Percentiles rank a stretch among this genome's conserved stretches.
Evolutionary conservation across 2,888 invertebrate genomes (phyloP).

Genomic region (Alviniconcha strummeri): DNA sequence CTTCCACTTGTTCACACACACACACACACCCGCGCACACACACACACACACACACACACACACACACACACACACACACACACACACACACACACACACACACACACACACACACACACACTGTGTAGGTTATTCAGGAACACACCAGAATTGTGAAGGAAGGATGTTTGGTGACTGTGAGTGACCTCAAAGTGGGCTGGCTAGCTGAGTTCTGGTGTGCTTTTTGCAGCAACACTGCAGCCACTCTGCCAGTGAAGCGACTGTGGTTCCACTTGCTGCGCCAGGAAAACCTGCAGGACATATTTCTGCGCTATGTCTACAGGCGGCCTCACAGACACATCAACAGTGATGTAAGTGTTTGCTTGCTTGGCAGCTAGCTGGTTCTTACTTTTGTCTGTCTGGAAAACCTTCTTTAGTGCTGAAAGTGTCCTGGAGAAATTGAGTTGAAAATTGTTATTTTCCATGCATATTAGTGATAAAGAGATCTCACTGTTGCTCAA

Average conservation of each 20-base stretch:
- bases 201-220: too few relatives aligned
- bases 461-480: too few relatives aligned
- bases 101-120: not conserved
- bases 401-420: too few relatives aligned
- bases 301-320: constrained; percentile 96
- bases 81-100: not conserved
- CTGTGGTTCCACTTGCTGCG: constrained; percentile 95
- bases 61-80: not conserved
- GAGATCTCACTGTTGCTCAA: too few relatives aligned
- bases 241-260: constrained; percentile 81
- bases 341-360: constrained; percentile 47
- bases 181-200: too few relatives aligned
- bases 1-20: too few relatives aligned
- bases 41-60: not conserved
- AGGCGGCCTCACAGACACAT: constrained; percentile 51
- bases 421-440: too few relatives aligned
- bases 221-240: constrained; percentile 59
- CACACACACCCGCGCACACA: not conserved
- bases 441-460: too few relatives aligned
- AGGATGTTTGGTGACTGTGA: too few relatives aligned
- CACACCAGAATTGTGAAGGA: too few relatives aligned
- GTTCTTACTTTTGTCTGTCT: too few relatives aligned
- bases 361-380: not conserved
- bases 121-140: too few relatives aligned
- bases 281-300: constrained; percentile 93